Base-by-base conservation (phyloP, 1,140 invertebrate genomes). In the Acromyrmex heyeri region DNA sequence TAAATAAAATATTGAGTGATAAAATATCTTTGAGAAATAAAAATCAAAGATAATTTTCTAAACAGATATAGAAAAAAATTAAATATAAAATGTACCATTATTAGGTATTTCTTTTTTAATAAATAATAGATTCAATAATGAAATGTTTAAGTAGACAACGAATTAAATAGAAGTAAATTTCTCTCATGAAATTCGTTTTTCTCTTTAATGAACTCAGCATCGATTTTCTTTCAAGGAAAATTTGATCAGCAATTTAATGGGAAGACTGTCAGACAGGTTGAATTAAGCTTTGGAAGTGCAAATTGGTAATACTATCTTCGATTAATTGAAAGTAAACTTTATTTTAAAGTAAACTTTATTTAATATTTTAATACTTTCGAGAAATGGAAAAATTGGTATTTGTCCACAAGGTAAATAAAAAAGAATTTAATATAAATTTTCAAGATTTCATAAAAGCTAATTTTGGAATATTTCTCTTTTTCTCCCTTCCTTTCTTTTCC, bases 231-330 rank as follows among this genome's bases (percentile, higher is more conserved):
- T 75, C 69, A 34, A 48, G 14, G 24, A 34, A 34, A 83, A 83
- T 83, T 73, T 48, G 27, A 83, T 83, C 38, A 34, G n/a, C 44
- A 57, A 21, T 50, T 73, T 73, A 61, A 83, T 73, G 12, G 55
- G 16, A 6, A 34, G n/a, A 62, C 38, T 75, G 38, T 62, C 75
- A 75, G n/a, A 61, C 48, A 18, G 5, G 27, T 16, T 44, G 16
- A 59, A 70, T 70, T 59, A 78, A 64, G 38, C 18, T 50, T 64
- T 24, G 14, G 0, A 44, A 57, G 24, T 48, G 24, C 30, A 75
- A 82, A 70, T 81, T 44, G 21, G 21, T 59, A 75, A 83, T 44
- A 16, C 34, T 27, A 83, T 30, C 48, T 73, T 48, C 14, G 18
- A 82, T 61, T 73, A 69, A 53, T 34, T 44, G 34, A 57, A 44